A percentile compares a stretch with the other conserved stretches of the same genome.
phyloP scores from a whole-genome alignment of 2,113 vertebrate genomes.

The Noturus placidus region DNA sequence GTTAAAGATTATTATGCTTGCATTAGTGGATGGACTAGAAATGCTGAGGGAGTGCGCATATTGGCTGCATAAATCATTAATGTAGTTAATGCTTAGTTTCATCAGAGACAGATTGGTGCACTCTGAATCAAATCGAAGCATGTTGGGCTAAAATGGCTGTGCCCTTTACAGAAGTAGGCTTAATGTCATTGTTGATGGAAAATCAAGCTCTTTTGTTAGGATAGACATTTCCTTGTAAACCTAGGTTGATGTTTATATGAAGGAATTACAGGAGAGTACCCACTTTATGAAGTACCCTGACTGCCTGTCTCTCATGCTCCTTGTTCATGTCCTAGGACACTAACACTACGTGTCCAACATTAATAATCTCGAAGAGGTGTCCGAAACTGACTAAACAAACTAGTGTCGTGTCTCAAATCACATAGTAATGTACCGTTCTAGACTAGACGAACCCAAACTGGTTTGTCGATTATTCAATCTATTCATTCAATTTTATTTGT shows the following conservation, averaged over 20 bases:
- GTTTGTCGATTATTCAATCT: neutral
- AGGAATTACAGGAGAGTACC: neutral
- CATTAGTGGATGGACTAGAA: constrained; percentile 7
- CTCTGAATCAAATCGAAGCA: constrained; percentile 10
- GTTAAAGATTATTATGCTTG: constrained; percentile 18
- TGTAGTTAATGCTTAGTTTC: constrained; percentile 34
- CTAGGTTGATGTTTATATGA: neutral
- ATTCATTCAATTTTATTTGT: too few relatives aligned
- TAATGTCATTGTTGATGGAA: constrained; percentile 11
- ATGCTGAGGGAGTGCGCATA: constrained; percentile 36
- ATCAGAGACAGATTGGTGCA: constrained; percentile 10
- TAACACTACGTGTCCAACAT: neutral
- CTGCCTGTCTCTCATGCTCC: neutral
- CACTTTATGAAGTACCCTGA: neutral
- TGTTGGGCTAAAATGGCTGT: neutral
- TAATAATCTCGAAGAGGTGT: neutral
- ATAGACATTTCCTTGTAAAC: neutral
- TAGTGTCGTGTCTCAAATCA: neutral
- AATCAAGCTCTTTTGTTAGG: neutral
- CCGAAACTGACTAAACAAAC: too few relatives aligned
- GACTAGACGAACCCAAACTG: neutral
- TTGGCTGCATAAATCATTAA: constrained; percentile 42
- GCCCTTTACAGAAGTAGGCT: neutral
- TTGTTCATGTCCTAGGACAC: neutral
- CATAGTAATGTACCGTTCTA: neutral